phyloP scores from a whole-genome alignment of 2,113 vertebrate genomes.

The Actinemys pallida region DNA sequence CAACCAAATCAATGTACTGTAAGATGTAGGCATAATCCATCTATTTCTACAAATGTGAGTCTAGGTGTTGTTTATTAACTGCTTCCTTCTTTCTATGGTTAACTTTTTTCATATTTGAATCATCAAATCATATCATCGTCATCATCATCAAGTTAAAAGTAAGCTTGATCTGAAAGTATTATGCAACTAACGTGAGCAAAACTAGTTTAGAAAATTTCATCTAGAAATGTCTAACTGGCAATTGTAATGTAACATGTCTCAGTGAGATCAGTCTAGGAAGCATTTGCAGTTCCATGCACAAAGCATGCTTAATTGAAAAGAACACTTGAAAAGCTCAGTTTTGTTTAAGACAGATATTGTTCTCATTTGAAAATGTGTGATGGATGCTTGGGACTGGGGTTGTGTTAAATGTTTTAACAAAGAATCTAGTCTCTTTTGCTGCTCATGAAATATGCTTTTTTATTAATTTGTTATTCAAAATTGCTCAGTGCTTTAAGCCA shows the following conservation, averaged over 20 bases:
- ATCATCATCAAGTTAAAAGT: slow-evolving; percentile 1
- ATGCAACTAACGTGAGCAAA: not conserved
- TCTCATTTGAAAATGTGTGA: not conserved
- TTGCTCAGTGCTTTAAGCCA: not conserved
- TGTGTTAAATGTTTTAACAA: rapidly evolving
- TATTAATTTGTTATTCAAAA: not conserved
- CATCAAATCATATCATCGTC: slow-evolving; percentile 6
- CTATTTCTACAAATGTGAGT: not conserved
- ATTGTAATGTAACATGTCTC: not conserved
- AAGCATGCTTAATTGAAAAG: not conserved
- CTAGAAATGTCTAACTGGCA: not conserved
- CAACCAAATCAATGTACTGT: slow-evolving; percentile 5
- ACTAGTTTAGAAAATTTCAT: not conserved
- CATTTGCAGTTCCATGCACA: not conserved
- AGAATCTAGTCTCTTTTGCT: not conserved
- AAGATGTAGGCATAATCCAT: slow-evolving; percentile 20
- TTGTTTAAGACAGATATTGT: not conserved
- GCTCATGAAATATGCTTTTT: not conserved
- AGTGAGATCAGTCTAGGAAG: not conserved
- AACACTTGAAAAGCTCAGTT: not conserved
- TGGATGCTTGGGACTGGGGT: not conserved
- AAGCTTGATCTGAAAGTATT: not conserved
- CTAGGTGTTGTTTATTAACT: not conserved
- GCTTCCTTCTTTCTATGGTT: not conserved
- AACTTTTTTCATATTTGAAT: not conserved